phyloP scores from a whole-genome alignment of 2,888 invertebrate species.

The Lagria hirta region DNA sequence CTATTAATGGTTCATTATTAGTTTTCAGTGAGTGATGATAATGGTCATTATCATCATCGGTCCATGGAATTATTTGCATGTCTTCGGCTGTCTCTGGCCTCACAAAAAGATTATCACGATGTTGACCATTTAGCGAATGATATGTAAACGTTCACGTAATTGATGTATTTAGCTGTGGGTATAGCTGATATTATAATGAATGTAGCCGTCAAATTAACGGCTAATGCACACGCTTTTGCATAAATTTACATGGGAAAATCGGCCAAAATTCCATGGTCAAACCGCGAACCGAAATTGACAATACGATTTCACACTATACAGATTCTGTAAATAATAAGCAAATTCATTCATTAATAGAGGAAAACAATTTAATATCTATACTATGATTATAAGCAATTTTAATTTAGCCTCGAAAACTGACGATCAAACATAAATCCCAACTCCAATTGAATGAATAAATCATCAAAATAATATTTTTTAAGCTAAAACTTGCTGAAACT shows the following conservation, averaged over 20 bases:
- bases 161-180: conserved; percentile 40
- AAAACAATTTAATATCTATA: too few species aligned
- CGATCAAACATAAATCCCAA: too few species aligned
- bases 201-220: conserved; percentile 47
- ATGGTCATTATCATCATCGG: conserved; percentile 49
- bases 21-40: conserved; percentile 53
- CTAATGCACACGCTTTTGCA: conserved; percentile 50
- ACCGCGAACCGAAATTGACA: conserved; percentile 10
- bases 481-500: too few species aligned
- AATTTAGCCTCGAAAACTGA: too few species aligned
- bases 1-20: conserved; percentile 55
- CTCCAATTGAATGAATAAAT: too few species aligned
- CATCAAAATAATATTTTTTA: too few species aligned
- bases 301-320: conserved; percentile 9
- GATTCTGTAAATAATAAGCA: too few species aligned
- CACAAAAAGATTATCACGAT: conserved; percentile 12
- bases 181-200: conserved; percentile 43
- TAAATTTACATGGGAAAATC: conserved; percentile 49
- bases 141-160: conserved; percentile 36
- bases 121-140: conserved; percentile 24
- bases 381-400: too few species aligned
- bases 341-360: too few species aligned
- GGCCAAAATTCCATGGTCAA: conserved; percentile 6
- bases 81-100: conserved; percentile 21
- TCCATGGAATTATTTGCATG: conserved; percentile 43